Evolutionary conservation across 2,888 invertebrate genomes (phyloP).

Genomic region (Melitaea athalia): DNA sequence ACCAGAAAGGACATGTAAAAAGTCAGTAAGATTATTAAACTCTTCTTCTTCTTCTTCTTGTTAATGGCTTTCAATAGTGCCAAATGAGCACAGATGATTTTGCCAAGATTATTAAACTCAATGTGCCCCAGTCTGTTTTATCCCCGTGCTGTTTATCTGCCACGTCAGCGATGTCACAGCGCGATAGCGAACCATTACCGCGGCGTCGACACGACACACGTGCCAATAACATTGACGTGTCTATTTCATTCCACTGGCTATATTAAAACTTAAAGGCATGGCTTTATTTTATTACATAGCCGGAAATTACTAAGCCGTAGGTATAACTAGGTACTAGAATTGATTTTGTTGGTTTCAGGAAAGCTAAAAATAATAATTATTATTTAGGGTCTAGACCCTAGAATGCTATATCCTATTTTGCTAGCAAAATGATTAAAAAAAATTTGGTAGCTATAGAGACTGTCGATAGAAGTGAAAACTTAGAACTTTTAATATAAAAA

Average conservation of each 20-base stretch:
- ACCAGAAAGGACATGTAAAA: no score
- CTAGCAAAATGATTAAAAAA: no score
- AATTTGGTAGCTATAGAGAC: no score
- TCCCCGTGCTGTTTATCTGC: constrained; percentile 32
- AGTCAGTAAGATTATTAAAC: background rate
- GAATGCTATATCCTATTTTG: no score
- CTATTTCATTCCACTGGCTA: constrained; percentile 18
- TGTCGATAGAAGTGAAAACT: no score
- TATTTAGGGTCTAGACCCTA: no score
- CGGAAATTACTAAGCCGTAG: background rate
- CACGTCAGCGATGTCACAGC: constrained; percentile 53
- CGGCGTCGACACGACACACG: constrained; percentile 26
- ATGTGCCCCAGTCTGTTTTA: constrained; percentile 28
- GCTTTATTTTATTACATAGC: background rate
- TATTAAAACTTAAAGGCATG: background rate
- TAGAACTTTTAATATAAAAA: no score
- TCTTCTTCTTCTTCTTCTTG: no score
- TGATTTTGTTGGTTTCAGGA: no score
- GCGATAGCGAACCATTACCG: constrained; percentile 35
- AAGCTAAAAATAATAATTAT: no score
- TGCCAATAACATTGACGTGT: constrained; percentile 31
- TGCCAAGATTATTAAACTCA: constrained; percentile 4
- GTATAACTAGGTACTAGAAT: background rate
- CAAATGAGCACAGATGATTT: no score
- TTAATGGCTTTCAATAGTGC: no score